These are phyloP conservation scores for Aporrectodea caliginosa DNA, from an alignment of 1,140 invertebrate species.

Conservation along the genomic window DNA sequence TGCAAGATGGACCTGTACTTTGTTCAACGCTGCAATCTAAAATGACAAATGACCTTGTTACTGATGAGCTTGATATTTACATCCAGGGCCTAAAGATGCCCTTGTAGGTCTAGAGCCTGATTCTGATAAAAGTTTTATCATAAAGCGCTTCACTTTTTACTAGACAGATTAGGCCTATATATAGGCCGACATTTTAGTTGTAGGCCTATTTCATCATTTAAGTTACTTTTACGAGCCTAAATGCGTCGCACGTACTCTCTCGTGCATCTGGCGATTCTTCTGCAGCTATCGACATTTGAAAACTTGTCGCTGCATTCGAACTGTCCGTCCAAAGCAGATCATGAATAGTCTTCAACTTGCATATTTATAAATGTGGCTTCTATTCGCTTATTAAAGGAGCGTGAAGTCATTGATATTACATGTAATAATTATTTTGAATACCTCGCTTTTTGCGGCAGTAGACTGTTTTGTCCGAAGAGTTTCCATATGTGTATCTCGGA, in stretches of 20 bases:
- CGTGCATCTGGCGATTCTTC: too few species aligned
- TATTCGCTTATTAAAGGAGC: not conserved
- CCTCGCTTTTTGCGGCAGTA: not conserved
- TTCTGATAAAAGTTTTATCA: too few species aligned
- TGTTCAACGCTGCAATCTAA: not conserved
- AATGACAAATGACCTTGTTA: not conserved
- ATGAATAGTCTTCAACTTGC: not conserved
- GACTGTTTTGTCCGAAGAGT: not conserved
- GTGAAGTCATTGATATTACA: not conserved
- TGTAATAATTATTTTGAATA: not conserved
- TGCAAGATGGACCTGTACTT: constrained; percentile 61
- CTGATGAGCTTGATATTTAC: not conserved
- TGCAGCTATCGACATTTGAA: not conserved
- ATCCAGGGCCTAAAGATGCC: not conserved
- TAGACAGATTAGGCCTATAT: too few species aligned
- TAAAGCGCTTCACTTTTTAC: too few species aligned
- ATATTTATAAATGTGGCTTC: not conserved
- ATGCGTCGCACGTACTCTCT: too few species aligned
- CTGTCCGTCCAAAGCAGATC: not conserved
- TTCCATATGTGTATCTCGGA: not conserved
- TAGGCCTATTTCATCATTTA: too few species aligned
- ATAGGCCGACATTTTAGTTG: too few species aligned
- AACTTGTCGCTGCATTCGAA: not conserved
- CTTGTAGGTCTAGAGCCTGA: not conserved
- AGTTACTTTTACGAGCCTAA: too few species aligned